These are phyloP conservation scores for Gandaritis pyraliata DNA, from an alignment of 2,888 invertebrate species.

Conservation along the genomic window DNA sequence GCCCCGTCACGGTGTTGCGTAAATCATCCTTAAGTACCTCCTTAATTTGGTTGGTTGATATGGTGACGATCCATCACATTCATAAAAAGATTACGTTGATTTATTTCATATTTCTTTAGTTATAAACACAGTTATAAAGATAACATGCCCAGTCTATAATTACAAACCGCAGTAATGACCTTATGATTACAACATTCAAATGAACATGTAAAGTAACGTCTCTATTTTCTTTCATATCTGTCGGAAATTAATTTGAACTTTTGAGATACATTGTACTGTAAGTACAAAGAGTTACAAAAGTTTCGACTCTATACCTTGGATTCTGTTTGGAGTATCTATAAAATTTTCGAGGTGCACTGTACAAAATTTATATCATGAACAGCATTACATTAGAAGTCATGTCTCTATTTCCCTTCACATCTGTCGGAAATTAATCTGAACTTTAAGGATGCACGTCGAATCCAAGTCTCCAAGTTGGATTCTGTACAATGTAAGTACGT, in stretches of 20 bases:
- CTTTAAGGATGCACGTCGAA: constrained; percentile 5
- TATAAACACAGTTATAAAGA: constrained; percentile 33
- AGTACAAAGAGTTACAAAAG: no score
- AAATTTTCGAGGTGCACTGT: no score
- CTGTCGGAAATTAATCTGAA: neutral
- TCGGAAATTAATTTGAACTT: constrained; percentile 5
- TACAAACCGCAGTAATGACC: constrained; percentile 29
- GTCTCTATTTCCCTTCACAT: constrained; percentile 7
- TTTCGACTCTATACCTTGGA: no score
- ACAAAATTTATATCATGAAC: no score
- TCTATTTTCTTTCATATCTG: neutral
- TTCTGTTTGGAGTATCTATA: no score
- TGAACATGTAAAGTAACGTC: constrained; percentile 8
- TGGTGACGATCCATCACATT: constrained; percentile 12
- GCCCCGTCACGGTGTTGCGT: no score
- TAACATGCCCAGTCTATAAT: constrained; percentile 36
- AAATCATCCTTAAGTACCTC: no score
- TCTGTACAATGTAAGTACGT: no score
- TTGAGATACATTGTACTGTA: neutral
- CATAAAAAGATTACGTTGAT: constrained; percentile 17
- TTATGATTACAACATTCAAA: constrained; percentile 32
- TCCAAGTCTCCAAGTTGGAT: no score
- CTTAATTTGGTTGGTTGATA: no score
- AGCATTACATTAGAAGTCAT: constrained; percentile 13
- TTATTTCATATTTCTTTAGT: constrained; percentile 34